phyloP scores from a whole-genome alignment of 2,113 vertebrate genomes.

The Indicator indicator region DNA sequence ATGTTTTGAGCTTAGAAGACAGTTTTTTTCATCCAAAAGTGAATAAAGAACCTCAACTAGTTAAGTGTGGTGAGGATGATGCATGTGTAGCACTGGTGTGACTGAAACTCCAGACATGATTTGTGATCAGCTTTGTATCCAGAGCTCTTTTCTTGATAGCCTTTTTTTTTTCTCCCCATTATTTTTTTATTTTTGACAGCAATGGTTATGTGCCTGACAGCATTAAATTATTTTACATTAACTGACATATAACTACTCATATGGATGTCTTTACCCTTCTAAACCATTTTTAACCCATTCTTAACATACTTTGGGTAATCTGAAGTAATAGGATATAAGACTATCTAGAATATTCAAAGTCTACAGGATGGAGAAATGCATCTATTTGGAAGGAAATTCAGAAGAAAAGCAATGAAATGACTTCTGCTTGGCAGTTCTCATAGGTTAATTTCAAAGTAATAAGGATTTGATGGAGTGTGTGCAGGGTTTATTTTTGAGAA shows the following conservation, averaged over 20 bases:
- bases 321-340: neutral
- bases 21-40: neutral
- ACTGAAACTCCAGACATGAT: neutral
- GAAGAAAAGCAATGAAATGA: neutral
- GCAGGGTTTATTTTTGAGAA: neutral
- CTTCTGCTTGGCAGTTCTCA: neutral
- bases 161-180: neutral
- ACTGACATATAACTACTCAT: neutral
- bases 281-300: neutral
- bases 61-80: neutral
- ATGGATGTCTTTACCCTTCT: neutral
- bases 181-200: neutral
- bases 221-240: neutral
- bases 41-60: neutral
- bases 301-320: neutral
- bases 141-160: neutral
- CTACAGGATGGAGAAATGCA: neutral
- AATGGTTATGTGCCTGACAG: neutral
- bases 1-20: neutral
- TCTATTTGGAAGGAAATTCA: neutral
- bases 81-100: neutral
- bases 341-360: neutral
- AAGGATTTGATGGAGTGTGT: neutral
- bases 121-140: neutral
- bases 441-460: neutral